Conservation (phyloP, 2,888 invertebrate genomes). For the Protula sp. region DNA sequence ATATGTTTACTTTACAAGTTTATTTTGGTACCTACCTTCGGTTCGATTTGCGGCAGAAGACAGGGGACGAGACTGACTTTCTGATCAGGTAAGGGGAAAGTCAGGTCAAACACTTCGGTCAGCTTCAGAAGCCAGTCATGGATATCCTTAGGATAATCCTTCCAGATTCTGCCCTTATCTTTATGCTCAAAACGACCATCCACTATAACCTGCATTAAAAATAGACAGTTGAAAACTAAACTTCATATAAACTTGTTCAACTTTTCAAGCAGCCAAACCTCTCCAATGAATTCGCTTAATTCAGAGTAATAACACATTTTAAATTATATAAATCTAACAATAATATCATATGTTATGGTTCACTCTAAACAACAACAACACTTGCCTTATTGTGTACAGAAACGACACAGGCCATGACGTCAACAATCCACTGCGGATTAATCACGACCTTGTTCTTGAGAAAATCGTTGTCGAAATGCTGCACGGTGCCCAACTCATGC, state of each 20-base stretch:
- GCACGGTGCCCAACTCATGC: slow-evolving; percentile 49
- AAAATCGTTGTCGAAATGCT: slow-evolving; percentile 48
- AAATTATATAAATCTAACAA: no score
- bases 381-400: slow-evolving; percentile 48
- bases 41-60: slow-evolving; percentile 39
- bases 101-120: slow-evolving; percentile 51
- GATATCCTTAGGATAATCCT: slow-evolving; percentile 35
- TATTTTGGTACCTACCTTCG: no score
- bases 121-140: slow-evolving; percentile 48
- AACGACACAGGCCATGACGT: slow-evolving; percentile 52
- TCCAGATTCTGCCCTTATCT: slow-evolving; percentile 42
- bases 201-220: no score
- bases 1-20: no score
- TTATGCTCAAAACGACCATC: slow-evolving; percentile 40
- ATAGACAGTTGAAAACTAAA: no score
- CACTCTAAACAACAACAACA: no score
- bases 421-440: no score
- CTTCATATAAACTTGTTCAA: not conserved
- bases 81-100: slow-evolving; percentile 39
- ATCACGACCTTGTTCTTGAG: slow-evolving; percentile 44
- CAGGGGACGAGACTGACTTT: slow-evolving; percentile 46
- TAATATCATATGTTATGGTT: no score
- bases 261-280: not conserved
- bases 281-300: not conserved
- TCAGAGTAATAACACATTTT: slow-evolving; percentile 32